phyloP scores from a whole-genome alignment of 2,113 vertebrate species.

The Ceyx margarethae region DNA sequence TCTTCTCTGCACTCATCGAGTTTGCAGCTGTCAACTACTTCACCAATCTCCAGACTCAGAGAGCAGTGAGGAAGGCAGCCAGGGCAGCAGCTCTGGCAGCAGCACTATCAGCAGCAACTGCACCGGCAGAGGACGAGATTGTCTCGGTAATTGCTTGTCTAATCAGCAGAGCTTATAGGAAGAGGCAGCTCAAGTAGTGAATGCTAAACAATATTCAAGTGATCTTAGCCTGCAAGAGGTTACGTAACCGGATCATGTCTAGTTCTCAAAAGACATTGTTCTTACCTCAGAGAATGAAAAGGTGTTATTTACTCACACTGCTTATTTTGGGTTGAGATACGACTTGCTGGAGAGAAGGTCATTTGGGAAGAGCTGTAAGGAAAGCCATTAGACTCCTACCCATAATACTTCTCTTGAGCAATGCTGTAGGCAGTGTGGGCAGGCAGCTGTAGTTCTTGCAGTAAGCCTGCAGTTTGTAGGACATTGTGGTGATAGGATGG shows the following conservation, averaged over 20 bases:
- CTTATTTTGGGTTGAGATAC: not conserved
- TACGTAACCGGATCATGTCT: slow-evolving; percentile 65
- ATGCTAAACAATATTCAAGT: slow-evolving; percentile 30
- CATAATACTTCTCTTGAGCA: slow-evolving; percentile 11
- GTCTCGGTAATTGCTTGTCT: slow-evolving; percentile 82
- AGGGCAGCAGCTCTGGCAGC: slow-evolving; percentile 77
- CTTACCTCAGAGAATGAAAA: not conserved
- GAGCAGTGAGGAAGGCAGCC: slow-evolving; percentile 77
- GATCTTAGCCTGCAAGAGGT: slow-evolving; percentile 58
- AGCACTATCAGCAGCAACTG: slow-evolving; percentile 76
- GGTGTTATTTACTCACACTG: not conserved
- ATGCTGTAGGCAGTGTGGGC: not conserved
- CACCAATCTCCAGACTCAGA: slow-evolving; percentile 90
- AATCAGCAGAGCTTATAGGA: slow-evolving; percentile 67
- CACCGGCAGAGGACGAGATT: slow-evolving; percentile 78
- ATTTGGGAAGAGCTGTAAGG: not conserved
- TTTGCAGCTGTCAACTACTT: slow-evolving; percentile 98
- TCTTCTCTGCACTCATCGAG: slow-evolving; percentile 96
- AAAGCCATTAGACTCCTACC: slow-evolving; percentile 16
- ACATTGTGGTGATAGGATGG: not conserved
- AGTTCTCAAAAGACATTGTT: not conserved
- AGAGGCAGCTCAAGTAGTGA: slow-evolving; percentile 68
- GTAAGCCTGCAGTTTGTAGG: slow-evolving; percentile 23
- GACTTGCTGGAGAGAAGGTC: not conserved
- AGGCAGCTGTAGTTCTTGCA: not conserved